A percentile compares a stretch with the other conserved stretches of the same genome.
Conservation (phyloP, 1,140 invertebrate genomes). For the Batillaria attramentaria region DNA sequence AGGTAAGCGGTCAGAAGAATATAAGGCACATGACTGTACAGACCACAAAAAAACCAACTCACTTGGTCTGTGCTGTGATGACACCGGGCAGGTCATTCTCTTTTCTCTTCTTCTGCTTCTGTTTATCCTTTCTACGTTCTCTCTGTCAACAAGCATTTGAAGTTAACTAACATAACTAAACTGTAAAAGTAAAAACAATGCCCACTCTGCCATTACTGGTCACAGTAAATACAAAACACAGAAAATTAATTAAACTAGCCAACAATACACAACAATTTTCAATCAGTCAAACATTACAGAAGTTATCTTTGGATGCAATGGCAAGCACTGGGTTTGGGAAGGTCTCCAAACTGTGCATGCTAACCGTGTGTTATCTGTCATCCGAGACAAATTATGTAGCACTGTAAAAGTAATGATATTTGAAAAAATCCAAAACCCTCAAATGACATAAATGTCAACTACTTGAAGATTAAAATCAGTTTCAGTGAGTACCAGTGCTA, state of each 20-base stretch:
- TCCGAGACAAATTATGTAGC: neutral
- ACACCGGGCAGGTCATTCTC: conserved; percentile 96
- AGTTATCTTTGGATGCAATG: no score
- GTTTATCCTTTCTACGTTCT: conserved; percentile 71
- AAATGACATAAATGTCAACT: neutral
- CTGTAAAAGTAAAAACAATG: no score
- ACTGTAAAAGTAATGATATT: neutral
- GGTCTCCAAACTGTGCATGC: no score
- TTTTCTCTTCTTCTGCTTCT: conserved; percentile 92
- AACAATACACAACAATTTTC: no score
- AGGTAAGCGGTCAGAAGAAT: no score
- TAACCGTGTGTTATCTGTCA: neutral
- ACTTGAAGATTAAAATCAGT: neutral
- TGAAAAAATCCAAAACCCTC: neutral
- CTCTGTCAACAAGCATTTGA: conserved; percentile 49
- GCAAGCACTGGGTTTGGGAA: no score
- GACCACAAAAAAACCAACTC: conserved; percentile 41
- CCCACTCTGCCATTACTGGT: no score
- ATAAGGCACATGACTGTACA: neutral
- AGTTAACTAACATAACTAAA: no score
- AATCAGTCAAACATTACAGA: no score
- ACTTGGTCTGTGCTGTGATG: conserved; percentile 78
- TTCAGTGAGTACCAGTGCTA: neutral
- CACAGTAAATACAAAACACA: no score
- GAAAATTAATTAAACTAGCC: no score